Percentiles rank a stretch among this genome's conserved stretches.
Conservation (phyloP, 2,113 vertebrate genomes). For the Orientallactaga bullata region DNA sequence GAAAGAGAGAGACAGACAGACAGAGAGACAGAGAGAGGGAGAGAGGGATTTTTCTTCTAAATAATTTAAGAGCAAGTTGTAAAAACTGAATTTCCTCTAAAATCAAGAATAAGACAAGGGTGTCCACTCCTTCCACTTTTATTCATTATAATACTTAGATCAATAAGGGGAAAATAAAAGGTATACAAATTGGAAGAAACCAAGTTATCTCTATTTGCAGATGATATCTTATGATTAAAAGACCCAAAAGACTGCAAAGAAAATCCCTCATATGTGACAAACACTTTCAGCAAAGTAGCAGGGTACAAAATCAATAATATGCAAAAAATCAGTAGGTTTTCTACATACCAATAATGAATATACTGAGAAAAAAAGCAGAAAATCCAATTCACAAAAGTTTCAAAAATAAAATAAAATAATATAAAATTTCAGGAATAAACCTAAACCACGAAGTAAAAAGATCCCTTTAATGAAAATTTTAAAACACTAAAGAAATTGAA, state of each 20-base stretch:
- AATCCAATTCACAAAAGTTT: not conserved
- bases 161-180: not conserved
- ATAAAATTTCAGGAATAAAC: not conserved
- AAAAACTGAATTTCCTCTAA: not conserved
- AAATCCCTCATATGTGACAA: not conserved
- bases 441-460: too few relatives aligned
- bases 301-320: not conserved
- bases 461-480: not conserved
- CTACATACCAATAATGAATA: not conserved
- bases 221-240: not conserved
- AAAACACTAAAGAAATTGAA: not conserved
- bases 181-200: not conserved
- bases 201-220: not conserved
- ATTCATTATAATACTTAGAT: not conserved
- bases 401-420: not conserved
- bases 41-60: not conserved
- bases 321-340: not conserved
- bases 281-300: not conserved
- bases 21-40: not conserved
- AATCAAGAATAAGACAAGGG: not conserved
- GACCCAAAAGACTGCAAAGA: not conserved
- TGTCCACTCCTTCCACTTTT: not conserved
- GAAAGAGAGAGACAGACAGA: not conserved
- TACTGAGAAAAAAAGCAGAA: not conserved
- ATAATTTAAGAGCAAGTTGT: slow-evolving; percentile 1